These are phyloP conservation scores for Alviniconcha strummeri DNA, from an alignment of 2,888 invertebrate species.

Conservation along the genomic window DNA sequence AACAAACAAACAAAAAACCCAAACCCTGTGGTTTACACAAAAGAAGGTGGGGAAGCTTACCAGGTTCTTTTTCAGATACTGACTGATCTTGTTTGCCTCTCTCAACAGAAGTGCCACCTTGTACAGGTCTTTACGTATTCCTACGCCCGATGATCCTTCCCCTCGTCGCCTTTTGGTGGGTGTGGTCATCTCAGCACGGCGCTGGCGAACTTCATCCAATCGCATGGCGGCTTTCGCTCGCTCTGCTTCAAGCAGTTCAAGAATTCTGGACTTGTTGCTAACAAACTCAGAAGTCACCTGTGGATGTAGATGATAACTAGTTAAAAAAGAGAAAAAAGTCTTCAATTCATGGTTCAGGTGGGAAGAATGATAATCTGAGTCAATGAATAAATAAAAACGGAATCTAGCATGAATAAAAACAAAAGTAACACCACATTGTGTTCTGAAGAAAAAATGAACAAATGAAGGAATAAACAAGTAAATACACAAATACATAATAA, in stretches of 20 bases:
- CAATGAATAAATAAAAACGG: neutral
- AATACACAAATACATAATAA: neutral
- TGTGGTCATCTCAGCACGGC: conserved; percentile 45
- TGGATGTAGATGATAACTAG: neutral
- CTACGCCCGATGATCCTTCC: neutral
- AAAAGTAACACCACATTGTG: too few species aligned
- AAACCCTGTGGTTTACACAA: neutral
- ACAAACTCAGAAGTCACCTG: conserved; percentile 33
- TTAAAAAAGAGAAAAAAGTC: too few species aligned
- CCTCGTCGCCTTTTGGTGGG: conserved; percentile 26
- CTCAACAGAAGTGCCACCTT: conserved; percentile 63
- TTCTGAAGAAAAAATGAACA: too few species aligned
- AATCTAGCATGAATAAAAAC: neutral
- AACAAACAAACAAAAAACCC: neutral
- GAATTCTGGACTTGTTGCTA: conserved; percentile 47
- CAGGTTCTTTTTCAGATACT: conserved; percentile 64
- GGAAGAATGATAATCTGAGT: neutral
- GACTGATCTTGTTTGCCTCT: conserved; percentile 72
- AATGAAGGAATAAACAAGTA: neutral
- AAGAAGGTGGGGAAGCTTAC: conserved; percentile 47
- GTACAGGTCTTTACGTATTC: conserved; percentile 59
- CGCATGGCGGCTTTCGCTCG: conserved; percentile 50
- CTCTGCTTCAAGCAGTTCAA: conserved; percentile 57
- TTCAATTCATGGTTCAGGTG: too few species aligned
- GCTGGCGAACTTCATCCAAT: conserved; percentile 56